A percentile compares a stretch with the other conserved stretches of the same genome.
Evolutionary conservation across 2,797 vertebrate species (phyloP).

Genomic region (Fistularia commersonii): DNA sequence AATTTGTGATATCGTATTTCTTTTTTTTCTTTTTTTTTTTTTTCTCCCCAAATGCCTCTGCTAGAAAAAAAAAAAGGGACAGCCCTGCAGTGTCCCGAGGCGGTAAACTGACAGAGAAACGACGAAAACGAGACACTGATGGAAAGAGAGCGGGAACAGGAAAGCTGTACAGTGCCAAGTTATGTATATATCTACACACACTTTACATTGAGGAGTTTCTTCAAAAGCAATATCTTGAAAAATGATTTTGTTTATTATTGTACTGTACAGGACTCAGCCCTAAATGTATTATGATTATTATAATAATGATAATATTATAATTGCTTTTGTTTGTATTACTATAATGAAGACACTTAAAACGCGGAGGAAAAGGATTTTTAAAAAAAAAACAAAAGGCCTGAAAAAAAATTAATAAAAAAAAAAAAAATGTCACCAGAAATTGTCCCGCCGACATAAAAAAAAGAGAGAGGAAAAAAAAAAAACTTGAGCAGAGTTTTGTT

Average conservation of each 20-base stretch:
- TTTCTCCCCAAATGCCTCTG: constrained; percentile 51
- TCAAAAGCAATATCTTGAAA: constrained; percentile 85
- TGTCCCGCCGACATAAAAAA: constrained; percentile 63
- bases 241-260: constrained; percentile 81
- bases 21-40: constrained; percentile 9
- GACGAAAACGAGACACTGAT: constrained; percentile 60
- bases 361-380: constrained; percentile 62
- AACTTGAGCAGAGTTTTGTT: constrained; percentile 54
- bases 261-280: constrained; percentile 83
- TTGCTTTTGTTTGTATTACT: constrained; percentile 79
- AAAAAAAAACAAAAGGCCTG: too few relatives aligned
- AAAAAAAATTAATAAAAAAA: too few relatives aligned
- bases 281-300: constrained; percentile 82
- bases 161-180: constrained; percentile 83
- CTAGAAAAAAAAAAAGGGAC: constrained; percentile 61
- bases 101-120: constrained; percentile 59
- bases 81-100: constrained; percentile 54
- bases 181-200: constrained; percentile 77
- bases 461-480: constrained; percentile 19
- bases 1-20: constrained; percentile 68
- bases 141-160: constrained; percentile 34
- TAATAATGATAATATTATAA: constrained; percentile 77
- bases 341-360: constrained; percentile 77
- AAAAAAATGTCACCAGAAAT: constrained; percentile 53
- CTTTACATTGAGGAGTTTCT: constrained; percentile 79